Conservation (phyloP, 2,888 invertebrate genomes). For the Diplazon laetatorius region DNA sequence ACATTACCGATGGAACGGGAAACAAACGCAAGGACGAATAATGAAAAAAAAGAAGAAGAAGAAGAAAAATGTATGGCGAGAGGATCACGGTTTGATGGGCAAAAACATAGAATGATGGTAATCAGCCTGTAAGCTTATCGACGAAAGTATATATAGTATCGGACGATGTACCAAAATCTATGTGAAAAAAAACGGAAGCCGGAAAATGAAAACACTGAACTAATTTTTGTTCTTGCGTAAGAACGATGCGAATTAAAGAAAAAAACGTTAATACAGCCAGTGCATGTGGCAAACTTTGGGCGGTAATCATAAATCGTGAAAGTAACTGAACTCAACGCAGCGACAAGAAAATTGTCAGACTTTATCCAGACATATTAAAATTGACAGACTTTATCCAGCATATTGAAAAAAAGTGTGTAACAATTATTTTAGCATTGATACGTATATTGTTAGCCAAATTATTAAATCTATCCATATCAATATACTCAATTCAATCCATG, state of each 20-base stretch:
- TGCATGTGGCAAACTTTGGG: background rate
- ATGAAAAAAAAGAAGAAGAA: background rate
- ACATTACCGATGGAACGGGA: constrained; percentile 2
- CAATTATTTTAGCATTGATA: too few relatives aligned
- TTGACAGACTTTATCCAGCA: too few relatives aligned
- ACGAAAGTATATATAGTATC: constrained; percentile 9
- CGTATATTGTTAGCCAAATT: too few relatives aligned
- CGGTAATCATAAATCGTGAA: background rate
- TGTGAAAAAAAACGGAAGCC: background rate
- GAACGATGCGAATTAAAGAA: background rate
- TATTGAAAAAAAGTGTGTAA: too few relatives aligned
- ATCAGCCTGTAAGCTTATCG: constrained; percentile 10
- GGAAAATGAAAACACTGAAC: background rate
- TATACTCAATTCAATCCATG: too few relatives aligned
- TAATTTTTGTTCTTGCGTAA: background rate
- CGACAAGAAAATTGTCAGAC: too few relatives aligned
- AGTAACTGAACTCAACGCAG: background rate
- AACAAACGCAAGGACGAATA: background rate
- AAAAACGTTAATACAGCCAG: background rate
- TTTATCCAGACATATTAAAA: too few relatives aligned
- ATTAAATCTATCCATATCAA: too few relatives aligned
- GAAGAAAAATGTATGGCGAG: background rate
- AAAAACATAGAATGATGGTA: constrained; percentile 20
- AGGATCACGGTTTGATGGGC: background rate
- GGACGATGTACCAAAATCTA: background rate